phyloP scores from a whole-genome alignment of 64 coral and sea anemone species.

The Hydrozoanthus tunicans region DNA sequence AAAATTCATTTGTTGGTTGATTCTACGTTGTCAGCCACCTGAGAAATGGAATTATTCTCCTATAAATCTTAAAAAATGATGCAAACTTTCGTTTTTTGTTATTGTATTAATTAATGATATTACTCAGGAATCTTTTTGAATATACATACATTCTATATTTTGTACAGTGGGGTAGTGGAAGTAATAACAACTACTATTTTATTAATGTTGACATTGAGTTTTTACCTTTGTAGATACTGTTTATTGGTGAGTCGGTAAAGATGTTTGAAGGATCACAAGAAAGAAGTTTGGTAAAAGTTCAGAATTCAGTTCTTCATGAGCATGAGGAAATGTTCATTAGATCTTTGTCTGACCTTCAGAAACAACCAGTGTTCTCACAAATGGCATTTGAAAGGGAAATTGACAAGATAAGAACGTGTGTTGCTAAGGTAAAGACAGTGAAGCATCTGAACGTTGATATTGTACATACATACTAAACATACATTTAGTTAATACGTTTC shows the following conservation, averaged over 20 bases:
- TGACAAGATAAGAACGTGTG: constrained; percentile 93
- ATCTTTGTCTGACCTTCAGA: constrained; percentile 82
- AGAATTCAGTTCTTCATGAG: constrained; percentile 74
- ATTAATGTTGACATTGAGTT: too few relatives aligned
- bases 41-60: too few relatives aligned
- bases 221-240: constrained; percentile 71
- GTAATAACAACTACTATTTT: too few relatives aligned
- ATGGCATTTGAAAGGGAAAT: constrained; percentile 93
- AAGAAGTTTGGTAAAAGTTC: constrained; percentile 19
- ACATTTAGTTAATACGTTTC: too few relatives aligned
- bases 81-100: too few relatives aligned
- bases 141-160: too few relatives aligned
- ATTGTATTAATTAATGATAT: too few relatives aligned
- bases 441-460: neutral
- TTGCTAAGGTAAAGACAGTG: constrained; percentile 72
- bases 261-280: constrained; percentile 92
- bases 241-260: constrained; percentile 96
- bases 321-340: constrained; percentile 80
- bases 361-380: constrained; percentile 73
- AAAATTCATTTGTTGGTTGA: too few relatives aligned
- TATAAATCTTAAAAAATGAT: too few relatives aligned
- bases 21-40: too few relatives aligned
- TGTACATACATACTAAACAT: too few relatives aligned
- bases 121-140: too few relatives aligned
- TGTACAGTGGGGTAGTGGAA: neutral